Evolutionary conservation across 2,888 invertebrate genomes (phyloP), one percentile per base, ranked within the genome.

Genomic region (Eumacrocentrus americanus): DNA sequence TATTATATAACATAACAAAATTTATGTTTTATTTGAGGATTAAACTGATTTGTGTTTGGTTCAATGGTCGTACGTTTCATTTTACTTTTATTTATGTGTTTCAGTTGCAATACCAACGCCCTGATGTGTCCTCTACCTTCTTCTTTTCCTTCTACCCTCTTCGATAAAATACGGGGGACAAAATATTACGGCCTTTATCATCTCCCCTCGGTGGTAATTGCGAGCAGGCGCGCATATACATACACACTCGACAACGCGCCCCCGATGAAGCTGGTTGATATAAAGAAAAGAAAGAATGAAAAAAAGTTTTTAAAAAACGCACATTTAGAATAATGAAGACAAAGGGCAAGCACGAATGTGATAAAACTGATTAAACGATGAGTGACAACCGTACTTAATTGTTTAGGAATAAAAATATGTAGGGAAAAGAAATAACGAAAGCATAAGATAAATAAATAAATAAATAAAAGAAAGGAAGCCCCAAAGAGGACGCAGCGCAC

Each of bases 1-100:
- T 74, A 76, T 72, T 69, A 72, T 46, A 46, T 78, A 72, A 78
- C 76, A 78, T 77, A 75, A 77, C 74, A 74, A 65, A 55, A 76
- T 79, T 79, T 79, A 80, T 80, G 78, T 80, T 79, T 79, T 79
- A 79, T 80, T 79, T 79, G 79, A 77, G 76, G 72, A 80, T 80
- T 80, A 80, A 80, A 80, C 80, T 80, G 79, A 79, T 80, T 80
- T 80, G 79, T 78, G 79, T 80, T 80, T 80, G 77, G 78, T 80
- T 80, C 78, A 70, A 78, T 72, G 67, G 73, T 76, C 71, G 78
- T 79, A 74, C 66, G 69, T 76, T 79, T 77, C 61, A 54, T 52
- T 66, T 60, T 71, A 76, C 75, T 75, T 77, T 72, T 66, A 74
- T 74, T 77, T 72, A 65, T 65, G 34, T 68, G 63, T 76, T 76